Evolutionary conservation across 2,797 vertebrate genomes (phyloP).

Genomic region (Crossoptilon crossoptilon): DNA sequence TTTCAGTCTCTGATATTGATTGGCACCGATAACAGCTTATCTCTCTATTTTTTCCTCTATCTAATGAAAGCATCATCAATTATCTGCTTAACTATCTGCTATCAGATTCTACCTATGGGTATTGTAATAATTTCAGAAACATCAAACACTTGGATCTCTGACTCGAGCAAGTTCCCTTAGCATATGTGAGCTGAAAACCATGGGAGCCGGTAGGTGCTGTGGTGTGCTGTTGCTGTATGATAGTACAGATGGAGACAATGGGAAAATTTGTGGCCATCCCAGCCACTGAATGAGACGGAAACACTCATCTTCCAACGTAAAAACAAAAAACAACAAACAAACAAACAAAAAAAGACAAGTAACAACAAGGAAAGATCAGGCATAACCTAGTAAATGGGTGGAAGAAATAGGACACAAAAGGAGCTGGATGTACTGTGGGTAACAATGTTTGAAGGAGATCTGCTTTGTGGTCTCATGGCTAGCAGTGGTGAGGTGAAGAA

Average conservation of each 20-base stretch:
- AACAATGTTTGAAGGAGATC: background rate
- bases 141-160: slow-evolving; percentile 17
- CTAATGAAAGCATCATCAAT: background rate
- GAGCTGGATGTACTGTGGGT: background rate
- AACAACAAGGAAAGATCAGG: background rate
- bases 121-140: slow-evolving; percentile 15
- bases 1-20: slow-evolving; percentile 82
- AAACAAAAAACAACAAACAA: background rate
- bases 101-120: background rate
- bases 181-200: background rate
- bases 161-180: background rate
- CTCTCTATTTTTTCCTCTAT: slow-evolving; percentile 42
- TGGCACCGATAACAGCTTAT: slow-evolving; percentile 77
- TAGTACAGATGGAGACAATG: background rate
- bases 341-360: background rate
- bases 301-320: background rate
- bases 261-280: background rate
- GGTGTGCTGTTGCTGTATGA: background rate
- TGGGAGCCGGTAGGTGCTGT: background rate
- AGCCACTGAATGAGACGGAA: background rate
- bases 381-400: background rate
- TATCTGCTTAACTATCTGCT: background rate
- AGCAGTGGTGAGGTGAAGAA: background rate
- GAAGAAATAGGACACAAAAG: background rate
- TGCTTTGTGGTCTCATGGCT: background rate